phyloP scores from a whole-genome alignment of 2,113 vertebrate genomes.

The Triplophysa tibetana region DNA sequence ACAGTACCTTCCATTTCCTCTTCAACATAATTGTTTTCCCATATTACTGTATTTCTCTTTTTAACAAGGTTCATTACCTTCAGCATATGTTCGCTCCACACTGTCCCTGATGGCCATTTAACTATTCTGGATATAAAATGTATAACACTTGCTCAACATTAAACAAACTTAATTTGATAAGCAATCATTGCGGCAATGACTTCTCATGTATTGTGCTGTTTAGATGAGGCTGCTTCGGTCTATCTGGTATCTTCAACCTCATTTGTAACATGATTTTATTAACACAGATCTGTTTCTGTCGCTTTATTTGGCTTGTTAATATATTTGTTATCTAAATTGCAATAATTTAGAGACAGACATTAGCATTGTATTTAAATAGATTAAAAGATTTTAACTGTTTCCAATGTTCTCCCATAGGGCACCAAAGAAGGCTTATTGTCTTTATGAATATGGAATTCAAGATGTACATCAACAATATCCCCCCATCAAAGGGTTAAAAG shows the following conservation, averaged over 20 bases:
- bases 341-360: background rate
- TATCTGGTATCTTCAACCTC: slow-evolving; percentile 6
- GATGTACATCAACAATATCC: background rate
- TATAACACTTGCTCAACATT: slow-evolving; percentile 7
- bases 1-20: background rate
- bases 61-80: slow-evolving; percentile 17
- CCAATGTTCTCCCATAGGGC: background rate
- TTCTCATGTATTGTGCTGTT: background rate
- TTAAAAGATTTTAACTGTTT: background rate
- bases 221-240: slow-evolving; percentile 7
- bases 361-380: background rate
- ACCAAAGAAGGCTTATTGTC: background rate
- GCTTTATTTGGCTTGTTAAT: background rate
- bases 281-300: slow-evolving; percentile 21
- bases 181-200: background rate
- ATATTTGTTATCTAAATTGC: background rate
- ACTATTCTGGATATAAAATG: slow-evolving; percentile 1
- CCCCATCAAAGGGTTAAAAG: no score
- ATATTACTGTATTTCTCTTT: background rate
- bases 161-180: slow-evolving; percentile 8
- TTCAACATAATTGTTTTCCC: slow-evolving; percentile 1
- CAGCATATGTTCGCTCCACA: background rate
- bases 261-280: slow-evolving; percentile 13
- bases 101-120: background rate
- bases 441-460: background rate